phyloP scores from a whole-genome alignment of 2,113 vertebrate species.

The Lagopus leucura region DNA sequence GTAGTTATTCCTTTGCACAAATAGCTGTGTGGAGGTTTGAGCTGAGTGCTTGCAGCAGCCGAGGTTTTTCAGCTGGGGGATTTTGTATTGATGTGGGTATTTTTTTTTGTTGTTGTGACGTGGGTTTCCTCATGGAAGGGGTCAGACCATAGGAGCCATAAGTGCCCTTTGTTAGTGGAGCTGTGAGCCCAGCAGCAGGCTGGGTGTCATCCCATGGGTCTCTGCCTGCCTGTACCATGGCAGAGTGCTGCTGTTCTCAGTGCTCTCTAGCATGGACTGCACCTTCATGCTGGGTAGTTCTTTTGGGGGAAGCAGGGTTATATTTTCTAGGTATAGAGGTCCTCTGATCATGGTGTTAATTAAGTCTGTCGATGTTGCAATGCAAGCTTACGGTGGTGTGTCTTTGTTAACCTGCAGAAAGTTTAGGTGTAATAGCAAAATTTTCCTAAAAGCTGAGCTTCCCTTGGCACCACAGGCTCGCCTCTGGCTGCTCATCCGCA shows the following conservation, averaged over 20 bases:
- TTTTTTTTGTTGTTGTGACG: background rate
- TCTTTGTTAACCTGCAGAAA: background rate
- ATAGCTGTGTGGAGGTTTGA: background rate
- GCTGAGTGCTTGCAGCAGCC: constrained; percentile 35
- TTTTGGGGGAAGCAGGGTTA: background rate
- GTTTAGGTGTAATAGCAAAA: background rate
- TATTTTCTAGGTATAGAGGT: background rate
- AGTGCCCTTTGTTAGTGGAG: constrained; percentile 49
- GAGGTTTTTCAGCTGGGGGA: background rate
- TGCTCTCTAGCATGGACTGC: background rate
- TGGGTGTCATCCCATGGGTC: background rate
- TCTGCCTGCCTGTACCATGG: constrained; percentile 6
- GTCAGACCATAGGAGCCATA: constrained; percentile 55
- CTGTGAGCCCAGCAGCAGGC: background rate
- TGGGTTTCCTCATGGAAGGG: constrained; percentile 18
- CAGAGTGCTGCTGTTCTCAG: too few species aligned
- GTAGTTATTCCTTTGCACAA: constrained; percentile 68
- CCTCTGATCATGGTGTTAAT: background rate
- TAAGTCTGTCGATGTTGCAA: background rate
- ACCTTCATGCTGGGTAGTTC: background rate
- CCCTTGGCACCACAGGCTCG: background rate
- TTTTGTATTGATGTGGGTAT: background rate
- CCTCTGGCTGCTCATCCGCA: background rate
- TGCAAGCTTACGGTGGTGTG: background rate
- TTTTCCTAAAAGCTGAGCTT: background rate